Evolutionary conservation across 2,797 vertebrate species (phyloP).

Genomic region (Artibeus jamaicensis): DNA sequence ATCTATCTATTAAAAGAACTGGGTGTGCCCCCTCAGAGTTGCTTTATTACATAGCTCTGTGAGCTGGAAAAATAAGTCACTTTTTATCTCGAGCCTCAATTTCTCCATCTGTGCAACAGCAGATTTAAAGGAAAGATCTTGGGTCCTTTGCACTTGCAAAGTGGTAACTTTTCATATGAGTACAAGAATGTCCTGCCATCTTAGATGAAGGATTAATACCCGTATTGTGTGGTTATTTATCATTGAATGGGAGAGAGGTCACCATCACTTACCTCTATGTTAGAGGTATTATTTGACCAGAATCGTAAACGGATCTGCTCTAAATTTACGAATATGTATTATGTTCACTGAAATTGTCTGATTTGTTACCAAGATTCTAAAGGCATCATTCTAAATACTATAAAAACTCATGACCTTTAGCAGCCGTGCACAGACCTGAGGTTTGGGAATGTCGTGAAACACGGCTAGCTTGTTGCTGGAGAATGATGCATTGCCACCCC

Average conservation of each 20-base stretch:
- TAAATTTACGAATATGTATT: background rate
- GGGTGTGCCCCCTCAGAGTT: background rate
- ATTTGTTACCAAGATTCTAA: background rate
- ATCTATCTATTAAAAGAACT: background rate
- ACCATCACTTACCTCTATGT: background rate
- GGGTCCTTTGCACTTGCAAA: background rate
- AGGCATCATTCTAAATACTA: background rate
- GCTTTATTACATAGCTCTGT: background rate
- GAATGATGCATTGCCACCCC: accelerated
- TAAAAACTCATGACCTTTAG: background rate
- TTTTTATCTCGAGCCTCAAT: background rate
- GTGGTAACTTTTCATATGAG: background rate
- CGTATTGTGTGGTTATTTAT: background rate
- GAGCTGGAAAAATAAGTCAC: background rate
- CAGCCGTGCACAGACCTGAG: background rate
- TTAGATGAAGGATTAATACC: background rate
- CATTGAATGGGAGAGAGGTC: background rate
- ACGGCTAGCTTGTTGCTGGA: background rate
- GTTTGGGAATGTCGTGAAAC: background rate
- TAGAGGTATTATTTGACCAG: background rate
- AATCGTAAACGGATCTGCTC: background rate
- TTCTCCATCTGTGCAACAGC: background rate
- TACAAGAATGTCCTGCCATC: background rate
- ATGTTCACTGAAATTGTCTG: background rate
- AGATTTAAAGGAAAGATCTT: background rate